Conservation (phyloP, 1,140 invertebrate genomes). For the Charaxes varanes region DNA sequence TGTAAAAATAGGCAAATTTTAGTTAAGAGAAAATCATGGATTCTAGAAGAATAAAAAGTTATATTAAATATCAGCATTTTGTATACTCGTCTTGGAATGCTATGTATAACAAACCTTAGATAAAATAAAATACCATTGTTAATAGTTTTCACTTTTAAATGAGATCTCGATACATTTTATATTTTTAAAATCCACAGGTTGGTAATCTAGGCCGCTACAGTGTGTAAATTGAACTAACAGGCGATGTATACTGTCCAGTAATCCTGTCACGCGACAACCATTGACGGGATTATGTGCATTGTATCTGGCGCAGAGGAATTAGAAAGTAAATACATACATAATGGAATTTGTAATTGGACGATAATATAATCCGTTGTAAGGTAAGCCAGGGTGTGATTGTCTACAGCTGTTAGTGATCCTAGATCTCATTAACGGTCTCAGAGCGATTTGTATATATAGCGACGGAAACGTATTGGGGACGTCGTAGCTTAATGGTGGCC, state of each 20-base stretch:
- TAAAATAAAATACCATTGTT: too few relatives aligned
- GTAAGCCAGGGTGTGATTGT: background rate
- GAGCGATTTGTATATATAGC: too few relatives aligned
- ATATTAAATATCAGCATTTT: background rate
- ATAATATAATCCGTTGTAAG: conserved; percentile 6
- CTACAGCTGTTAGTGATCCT: background rate
- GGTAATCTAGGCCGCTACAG: too few relatives aligned
- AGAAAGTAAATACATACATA: conserved; percentile 42
- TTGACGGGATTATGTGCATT: conserved; percentile 46
- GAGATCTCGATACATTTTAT: too few relatives aligned
- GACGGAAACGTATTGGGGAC: too few relatives aligned
- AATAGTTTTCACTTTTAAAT: too few relatives aligned
- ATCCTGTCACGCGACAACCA: conserved; percentile 54
- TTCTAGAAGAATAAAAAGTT: background rate
- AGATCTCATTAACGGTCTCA: too few relatives aligned
- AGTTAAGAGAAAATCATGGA: background rate
- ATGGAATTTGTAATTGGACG: conserved; percentile 17
- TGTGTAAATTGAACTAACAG: conserved; percentile 21
- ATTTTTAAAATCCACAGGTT: too few relatives aligned
- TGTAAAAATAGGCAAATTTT: too few relatives aligned
- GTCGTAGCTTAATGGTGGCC: too few relatives aligned
- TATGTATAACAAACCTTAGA: too few relatives aligned
- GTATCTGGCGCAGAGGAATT: conserved; percentile 33
- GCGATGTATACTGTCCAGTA: conserved; percentile 39
- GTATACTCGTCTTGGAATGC: too few relatives aligned